phyloP scores from a whole-genome alignment of 2,113 vertebrate genomes.

The Triplophysa rosa region DNA sequence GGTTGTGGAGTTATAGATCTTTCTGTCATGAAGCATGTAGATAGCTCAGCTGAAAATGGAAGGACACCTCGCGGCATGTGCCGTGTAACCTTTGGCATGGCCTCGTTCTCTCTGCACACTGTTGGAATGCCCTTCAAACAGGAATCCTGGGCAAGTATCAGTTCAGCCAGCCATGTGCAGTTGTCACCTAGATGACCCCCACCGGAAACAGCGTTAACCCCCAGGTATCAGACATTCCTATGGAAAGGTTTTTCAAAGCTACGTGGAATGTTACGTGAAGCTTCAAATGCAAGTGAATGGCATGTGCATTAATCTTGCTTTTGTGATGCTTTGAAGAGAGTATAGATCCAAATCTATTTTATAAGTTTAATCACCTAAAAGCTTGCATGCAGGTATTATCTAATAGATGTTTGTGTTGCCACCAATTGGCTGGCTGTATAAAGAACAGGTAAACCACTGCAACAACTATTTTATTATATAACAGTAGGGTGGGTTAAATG shows the following conservation, averaged over 20 bases:
- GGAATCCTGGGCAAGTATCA: constrained; percentile 7
- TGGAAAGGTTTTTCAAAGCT: neutral
- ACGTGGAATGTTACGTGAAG: neutral
- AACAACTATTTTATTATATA: neutral
- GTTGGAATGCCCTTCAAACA: constrained; percentile 10
- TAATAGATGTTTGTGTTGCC: constrained; percentile 1
- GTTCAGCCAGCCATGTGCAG: constrained; percentile 15
- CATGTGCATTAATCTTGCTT: neutral
- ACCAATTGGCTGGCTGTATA: neutral
- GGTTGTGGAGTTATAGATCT: constrained; percentile 31
- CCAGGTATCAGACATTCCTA: neutral
- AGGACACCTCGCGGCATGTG: constrained; percentile 39
- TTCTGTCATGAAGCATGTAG: constrained; percentile 36
- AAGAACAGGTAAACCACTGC: neutral
- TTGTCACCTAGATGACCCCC: neutral
- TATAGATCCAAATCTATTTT: neutral
- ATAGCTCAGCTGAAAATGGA: constrained; percentile 34
- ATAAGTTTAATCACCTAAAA: neutral
- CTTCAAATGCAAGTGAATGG: neutral
- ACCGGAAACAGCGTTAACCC: neutral
- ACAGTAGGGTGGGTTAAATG: neutral
- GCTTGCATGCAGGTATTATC: neutral
- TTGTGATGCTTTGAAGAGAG: neutral
- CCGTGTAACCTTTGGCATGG: constrained; percentile 25
- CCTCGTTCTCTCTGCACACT: constrained; percentile 21